These are phyloP conservation scores for Oxyura jamaicensis DNA, from an alignment of 2,113 vertebrate species.

Conservation along the genomic window DNA sequence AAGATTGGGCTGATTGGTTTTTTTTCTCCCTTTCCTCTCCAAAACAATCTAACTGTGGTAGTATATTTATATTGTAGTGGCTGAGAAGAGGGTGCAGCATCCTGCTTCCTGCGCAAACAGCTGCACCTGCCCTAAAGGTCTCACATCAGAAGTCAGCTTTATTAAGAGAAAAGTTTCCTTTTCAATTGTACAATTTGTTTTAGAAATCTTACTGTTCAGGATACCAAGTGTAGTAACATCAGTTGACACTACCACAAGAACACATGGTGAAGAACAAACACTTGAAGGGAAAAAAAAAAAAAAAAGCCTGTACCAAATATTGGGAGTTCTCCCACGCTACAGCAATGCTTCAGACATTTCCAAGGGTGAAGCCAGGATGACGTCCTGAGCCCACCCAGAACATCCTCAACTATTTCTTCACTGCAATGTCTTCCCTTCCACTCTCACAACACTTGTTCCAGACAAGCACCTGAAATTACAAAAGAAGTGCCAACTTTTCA, in stretches of 20 bases:
- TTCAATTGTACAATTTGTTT: neutral
- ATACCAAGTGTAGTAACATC: slow-evolving; percentile 30
- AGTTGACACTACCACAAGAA: neutral
- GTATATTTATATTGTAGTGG: neutral
- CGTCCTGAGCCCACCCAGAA: slow-evolving; percentile 16
- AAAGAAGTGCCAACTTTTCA: neutral
- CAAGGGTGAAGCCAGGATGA: neutral
- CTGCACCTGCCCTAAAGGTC: neutral
- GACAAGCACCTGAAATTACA: neutral
- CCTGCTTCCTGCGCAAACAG: neutral
- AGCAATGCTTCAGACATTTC: neutral
- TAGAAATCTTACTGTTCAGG: neutral
- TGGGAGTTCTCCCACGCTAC: neutral
- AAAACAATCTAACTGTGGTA: neutral
- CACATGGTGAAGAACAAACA: neutral
- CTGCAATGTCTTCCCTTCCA: neutral
- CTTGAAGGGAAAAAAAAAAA: neutral
- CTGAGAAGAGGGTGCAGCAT: neutral
- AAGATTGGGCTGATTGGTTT: neutral
- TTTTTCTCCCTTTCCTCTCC: neutral
- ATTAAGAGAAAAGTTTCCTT: neutral
- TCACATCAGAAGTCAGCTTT: neutral
- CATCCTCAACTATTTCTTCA: neutral
- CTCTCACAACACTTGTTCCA: neutral
- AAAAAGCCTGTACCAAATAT: neutral